Percentiles rank a stretch among this genome's conserved stretches.
Conservation (phyloP, 2,888 invertebrate genomes). For the Blastobasis adustella region DNA sequence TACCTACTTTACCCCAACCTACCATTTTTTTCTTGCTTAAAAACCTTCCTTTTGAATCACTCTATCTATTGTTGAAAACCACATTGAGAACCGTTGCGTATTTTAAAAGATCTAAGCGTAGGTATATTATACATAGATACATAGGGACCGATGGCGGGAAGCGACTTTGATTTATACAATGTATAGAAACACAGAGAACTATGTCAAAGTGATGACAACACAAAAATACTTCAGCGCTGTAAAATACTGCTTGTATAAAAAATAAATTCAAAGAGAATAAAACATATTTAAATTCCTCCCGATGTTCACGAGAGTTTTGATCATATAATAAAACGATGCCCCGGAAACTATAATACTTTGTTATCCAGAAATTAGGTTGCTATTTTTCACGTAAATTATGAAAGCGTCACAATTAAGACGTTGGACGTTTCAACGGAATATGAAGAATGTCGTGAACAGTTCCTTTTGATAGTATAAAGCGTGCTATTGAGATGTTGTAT, state of each 20-base stretch:
- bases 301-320: constrained; percentile 48
- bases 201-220: too few relatives aligned
- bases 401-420: constrained; percentile 34
- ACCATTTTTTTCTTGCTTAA: too few relatives aligned
- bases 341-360: constrained; percentile 58
- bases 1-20: too few relatives aligned
- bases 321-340: constrained; percentile 55
- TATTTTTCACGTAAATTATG: constrained; percentile 44
- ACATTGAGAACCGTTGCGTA: too few relatives aligned
- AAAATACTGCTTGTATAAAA: constrained; percentile 22
- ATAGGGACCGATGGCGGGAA: too few relatives aligned
- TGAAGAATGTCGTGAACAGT: constrained; percentile 15
- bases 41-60: too few relatives aligned
- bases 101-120: too few relatives aligned
- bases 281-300: constrained; percentile 52
- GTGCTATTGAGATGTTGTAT: too few relatives aligned
- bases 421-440: constrained; percentile 24
- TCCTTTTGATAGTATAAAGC: background rate
- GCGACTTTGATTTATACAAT: too few relatives aligned
- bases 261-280: constrained; percentile 41
- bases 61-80: constrained; percentile 13
- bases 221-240: too few relatives aligned
- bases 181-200: too few relatives aligned
- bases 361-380: constrained; percentile 47
- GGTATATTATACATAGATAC: too few relatives aligned